phyloP scores from a whole-genome alignment of 2,888 invertebrate genomes.

The Lissonota sp. region DNA sequence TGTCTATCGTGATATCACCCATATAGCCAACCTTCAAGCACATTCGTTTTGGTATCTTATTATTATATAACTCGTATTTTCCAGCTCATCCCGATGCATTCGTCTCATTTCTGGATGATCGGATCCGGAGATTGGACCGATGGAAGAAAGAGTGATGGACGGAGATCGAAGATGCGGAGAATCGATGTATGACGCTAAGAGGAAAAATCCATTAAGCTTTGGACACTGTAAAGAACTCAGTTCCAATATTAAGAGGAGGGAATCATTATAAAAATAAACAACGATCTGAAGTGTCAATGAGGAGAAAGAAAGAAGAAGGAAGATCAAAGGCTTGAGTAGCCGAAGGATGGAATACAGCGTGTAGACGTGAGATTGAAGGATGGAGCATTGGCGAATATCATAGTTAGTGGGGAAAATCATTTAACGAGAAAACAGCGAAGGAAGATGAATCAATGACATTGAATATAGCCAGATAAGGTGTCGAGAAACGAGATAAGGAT shows the following conservation, averaged over 20 bases:
- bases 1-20: background rate
- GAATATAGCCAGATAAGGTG: background rate
- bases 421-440: background rate
- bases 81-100: slow-evolving; percentile 7
- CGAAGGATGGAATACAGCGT: background rate
- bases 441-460: slow-evolving; percentile 6
- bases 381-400: background rate
- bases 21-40: slow-evolving; percentile 13
- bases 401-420: background rate
- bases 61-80: slow-evolving; percentile 1
- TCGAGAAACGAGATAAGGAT: slow-evolving; percentile 5
- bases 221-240: no score
- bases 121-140: slow-evolving; percentile 11
- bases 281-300: background rate
- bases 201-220: no score
- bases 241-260: no score
- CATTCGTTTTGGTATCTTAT: background rate
- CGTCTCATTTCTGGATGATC: slow-evolving; percentile 28
- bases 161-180: slow-evolving; percentile 14
- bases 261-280: no score
- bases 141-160: slow-evolving; percentile 12
- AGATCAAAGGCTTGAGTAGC: background rate
- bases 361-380: background rate
- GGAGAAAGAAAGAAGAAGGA: background rate
- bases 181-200: no score